Evolutionary conservation across 2,113 vertebrate genomes (phyloP), one percentile per base, ranked within the genome.

Genomic region (Orientallactaga bullata): DNA sequence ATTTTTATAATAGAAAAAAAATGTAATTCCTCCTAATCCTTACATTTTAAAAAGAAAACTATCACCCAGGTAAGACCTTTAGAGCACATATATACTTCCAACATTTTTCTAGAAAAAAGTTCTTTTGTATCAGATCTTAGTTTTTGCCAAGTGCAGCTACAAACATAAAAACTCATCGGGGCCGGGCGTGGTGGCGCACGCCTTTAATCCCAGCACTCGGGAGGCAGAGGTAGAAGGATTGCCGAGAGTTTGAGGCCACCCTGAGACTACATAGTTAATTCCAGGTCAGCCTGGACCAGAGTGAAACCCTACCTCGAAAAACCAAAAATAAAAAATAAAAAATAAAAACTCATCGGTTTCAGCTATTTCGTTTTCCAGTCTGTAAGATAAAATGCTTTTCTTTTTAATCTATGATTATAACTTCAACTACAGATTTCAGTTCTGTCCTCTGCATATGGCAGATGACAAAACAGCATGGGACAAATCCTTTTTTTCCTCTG

Each of bases 21-120:
- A 28, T 26, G 17, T 47, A 89, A 78, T 24, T 55, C 80, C 68
- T 83, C 10, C 24, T 51, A 91, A 30, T 51, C 89, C 30, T 85
- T 86, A 82, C 51, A 80, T 89, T 61, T 79, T 85, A 85, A 93
- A 85, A 84, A 55, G 55, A 55, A 92, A 84, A 93, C 10, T 69
- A 13, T 86, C 68, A 71, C 61, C 24, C 78, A 81, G 17, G 21
- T 82, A 23, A 93, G 63, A 73, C 7, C 23, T 77, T 91, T 58
- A 95, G 35, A 84, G 28, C 47, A 93, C 11, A 72, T 47, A 85
- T 7, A 16, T 5, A 26, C 18, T 61, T 77, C 16, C 35, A 92
- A 28, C 18, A 63, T 88, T 94, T 89, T 63, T 61, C 26, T 91
- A 84, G 32, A 73, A 90, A 88, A 89, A 60, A 10, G 7, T 0